Base-by-base conservation (phyloP, 2,888 invertebrate species). In the Mycalesis mineus region DNA sequence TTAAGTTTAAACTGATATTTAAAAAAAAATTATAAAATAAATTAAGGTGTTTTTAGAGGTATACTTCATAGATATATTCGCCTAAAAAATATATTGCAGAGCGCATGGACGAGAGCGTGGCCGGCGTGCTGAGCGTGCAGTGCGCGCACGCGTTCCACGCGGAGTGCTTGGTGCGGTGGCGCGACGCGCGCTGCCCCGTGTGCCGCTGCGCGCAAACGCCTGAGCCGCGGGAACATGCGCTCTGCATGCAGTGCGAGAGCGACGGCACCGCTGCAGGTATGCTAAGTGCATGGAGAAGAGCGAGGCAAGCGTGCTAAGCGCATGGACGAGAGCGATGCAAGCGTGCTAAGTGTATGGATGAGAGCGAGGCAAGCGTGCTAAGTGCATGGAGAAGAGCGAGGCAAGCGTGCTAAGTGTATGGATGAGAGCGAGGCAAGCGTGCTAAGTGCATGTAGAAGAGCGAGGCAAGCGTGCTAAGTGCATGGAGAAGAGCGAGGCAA, bases 71-170 rank as follows among this genome's bases (percentile, higher is more conserved):
- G n/a, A n/a, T n/a, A n/a, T n/a, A n/a, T n/a, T n/a, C n/a, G n/a
- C n/a, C n/a, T n/a, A n/a, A n/a, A n/a, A n/a, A n/a, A n/a, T n/a
- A n/a, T n/a, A n/a, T n/a, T 36, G 13, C 71, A 84, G 99, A 99
- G 85, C 93, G 98, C 60, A 97, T 97, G 98, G 99, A 99, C 82
- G 99, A 99, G 86, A 97, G 98, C 69, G 97, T 98, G 9, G 98
- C 98, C 78, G 98, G 98, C 9, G 96, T 99, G 62, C 90, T 99
- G 66, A 98, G 98, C 29, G 98, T 99, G 75, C 92, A 99, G 61
- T 99, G 99, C 80, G 99, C 99, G 86, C 99, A 99, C 86, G 95
- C 97, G 1, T 99, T 99, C 88, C 99, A 99, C 86, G 95, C 97
- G 8, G 94, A 94, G 74, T 99, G 99, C 84, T 90, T 99, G 50